Conservation (phyloP, 1,140 invertebrate species). For the Bombus fervidus region DNA sequence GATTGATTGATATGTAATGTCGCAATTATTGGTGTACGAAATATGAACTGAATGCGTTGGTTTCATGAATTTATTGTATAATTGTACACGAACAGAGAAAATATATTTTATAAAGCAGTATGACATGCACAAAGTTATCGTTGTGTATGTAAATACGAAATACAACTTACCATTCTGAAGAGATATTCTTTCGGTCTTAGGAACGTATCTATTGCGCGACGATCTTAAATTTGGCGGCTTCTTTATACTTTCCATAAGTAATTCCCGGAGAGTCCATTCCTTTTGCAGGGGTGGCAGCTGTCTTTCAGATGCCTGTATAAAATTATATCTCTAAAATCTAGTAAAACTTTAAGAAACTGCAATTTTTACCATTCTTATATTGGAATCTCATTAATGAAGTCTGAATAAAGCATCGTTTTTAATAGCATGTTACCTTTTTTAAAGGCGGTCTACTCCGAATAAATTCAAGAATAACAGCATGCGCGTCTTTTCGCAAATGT, state of each 20-base stretch:
- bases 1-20: neutral
- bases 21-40: neutral
- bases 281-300: constrained; percentile 89
- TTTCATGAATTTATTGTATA: constrained; percentile 42
- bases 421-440: constrained; percentile 87
- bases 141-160: neutral
- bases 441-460: constrained; percentile 96
- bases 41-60: neutral
- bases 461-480: constrained; percentile 97
- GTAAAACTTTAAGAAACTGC: constrained; percentile 19
- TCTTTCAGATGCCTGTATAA: constrained; percentile 91
- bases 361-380: neutral
- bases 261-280: constrained; percentile 90
- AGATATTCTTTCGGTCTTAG: constrained; percentile 37
- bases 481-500: constrained; percentile 95
- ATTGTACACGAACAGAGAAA: constrained; percentile 11
- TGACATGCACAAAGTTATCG: constrained; percentile 16
- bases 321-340: constrained; percentile 26
- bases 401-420: neutral
- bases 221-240: constrained; percentile 88
- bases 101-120: constrained; percentile 20
- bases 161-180: constrained; percentile 40
- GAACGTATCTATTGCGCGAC: constrained; percentile 68
- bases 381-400: neutral
- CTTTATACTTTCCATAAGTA: constrained; percentile 94